Base-by-base conservation (phyloP, 1,140 invertebrate genomes). In the Drosophila virilis region DNA sequence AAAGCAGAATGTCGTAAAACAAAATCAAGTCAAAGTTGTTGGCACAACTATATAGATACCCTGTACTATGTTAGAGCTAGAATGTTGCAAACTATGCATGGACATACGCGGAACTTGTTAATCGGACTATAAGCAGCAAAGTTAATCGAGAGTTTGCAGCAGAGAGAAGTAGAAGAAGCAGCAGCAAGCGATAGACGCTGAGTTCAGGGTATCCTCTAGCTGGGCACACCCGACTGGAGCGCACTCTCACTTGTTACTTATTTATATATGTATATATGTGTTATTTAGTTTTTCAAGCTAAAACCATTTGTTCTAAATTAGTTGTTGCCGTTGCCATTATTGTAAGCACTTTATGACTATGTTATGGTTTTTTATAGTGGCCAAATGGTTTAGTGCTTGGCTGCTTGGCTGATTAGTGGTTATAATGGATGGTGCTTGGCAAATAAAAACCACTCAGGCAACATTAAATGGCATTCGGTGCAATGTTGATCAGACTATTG, bases 241-340 rank as follows among this genome's bases (percentile, higher is more conserved):
- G 22, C 22, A 28, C 22, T 28, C 22, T 5, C 5, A 28, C 0
- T 28, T 28, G 22, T 28, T 28, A 28, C 22, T 38, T 17, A 2
- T 50, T 61, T 33, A 42, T 62, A 22, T 22, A 22, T 9, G 2
- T 38, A 22, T 17, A 46, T 38, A 22, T 17, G 22, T 46, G 17
- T 67, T 48, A 57, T 67, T 48, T 48, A 10, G 1, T 50, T 62
- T 67, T 17, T 38, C 48, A 54, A 28, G 48, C 28, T n/a, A 17
- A 61, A 69, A 52, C 57, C 68, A 65, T 72, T 72, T 66, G 52
- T 52, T 57, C 62, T 58, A 57, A 55, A 55, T 64, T 64, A 55
- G 67, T 22, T 62, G 59, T 6, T 62, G 32, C 17, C 17, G 17
- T 9, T 59, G 28, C 15, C 43, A 58, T 69, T 62, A 17, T 32